phyloP scores from a whole-genome alignment of 2,113 vertebrate genomes.

The Corythornis madagascariensis region DNA sequence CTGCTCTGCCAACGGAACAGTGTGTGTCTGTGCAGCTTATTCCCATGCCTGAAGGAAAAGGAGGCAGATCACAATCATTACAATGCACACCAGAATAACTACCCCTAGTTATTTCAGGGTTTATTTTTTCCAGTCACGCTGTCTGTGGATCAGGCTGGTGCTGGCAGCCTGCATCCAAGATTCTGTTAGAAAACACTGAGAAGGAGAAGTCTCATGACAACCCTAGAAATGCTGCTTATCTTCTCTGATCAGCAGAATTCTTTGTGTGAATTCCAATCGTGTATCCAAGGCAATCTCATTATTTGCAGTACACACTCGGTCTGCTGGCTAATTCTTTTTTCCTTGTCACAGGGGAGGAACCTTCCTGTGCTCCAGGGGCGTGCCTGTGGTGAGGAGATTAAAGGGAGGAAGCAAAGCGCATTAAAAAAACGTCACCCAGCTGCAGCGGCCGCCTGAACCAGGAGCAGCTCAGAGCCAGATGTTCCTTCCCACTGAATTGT shows the following conservation, averaged over 20 bases:
- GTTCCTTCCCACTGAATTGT: background rate
- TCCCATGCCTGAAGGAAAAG: background rate
- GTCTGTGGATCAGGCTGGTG: background rate
- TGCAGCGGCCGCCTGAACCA: background rate
- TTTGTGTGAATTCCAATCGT: background rate
- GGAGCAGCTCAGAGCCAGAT: background rate
- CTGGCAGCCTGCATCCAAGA: background rate
- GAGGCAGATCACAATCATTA: background rate
- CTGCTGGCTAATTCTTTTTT: conserved; percentile 47
- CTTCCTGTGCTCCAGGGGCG: conserved; percentile 11
- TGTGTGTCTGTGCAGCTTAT: background rate
- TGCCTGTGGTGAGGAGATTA: conserved; percentile 13
- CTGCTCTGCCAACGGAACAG: background rate
- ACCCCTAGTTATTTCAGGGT: background rate
- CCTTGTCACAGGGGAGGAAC: background rate
- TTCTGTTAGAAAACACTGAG: background rate
- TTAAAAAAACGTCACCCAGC: background rate
- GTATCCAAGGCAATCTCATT: conserved; percentile 60
- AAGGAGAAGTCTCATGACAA: fast-evolving
- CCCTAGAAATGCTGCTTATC: background rate
- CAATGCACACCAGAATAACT: background rate
- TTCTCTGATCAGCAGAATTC: conserved; percentile 9
- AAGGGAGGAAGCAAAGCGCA: background rate
- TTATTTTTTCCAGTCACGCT: background rate
- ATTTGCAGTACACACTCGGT: background rate